Conservation (phyloP, 2,888 invertebrate species). For the Caenorhabditis japonica region DNA sequence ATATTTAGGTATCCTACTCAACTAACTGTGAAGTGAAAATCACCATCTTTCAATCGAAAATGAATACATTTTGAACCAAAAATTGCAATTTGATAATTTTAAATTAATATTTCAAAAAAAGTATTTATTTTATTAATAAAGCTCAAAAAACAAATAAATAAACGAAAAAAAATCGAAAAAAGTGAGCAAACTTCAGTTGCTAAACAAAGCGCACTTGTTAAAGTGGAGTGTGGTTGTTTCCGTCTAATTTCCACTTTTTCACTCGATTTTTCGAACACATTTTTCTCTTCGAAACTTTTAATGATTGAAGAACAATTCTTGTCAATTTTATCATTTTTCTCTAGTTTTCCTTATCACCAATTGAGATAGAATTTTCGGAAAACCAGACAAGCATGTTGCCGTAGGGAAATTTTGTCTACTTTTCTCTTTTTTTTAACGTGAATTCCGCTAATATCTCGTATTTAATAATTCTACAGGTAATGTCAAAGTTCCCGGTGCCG, state of each 20-base stretch:
- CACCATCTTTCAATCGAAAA: too few relatives aligned
- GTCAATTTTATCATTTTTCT: constrained; percentile 13
- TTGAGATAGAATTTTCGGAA: constrained; percentile 15
- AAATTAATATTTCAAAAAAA: too few relatives aligned
- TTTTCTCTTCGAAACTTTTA: constrained; percentile 23
- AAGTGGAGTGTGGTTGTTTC: constrained; percentile 40
- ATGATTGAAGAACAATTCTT: constrained; percentile 26
- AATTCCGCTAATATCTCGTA: too few relatives aligned
- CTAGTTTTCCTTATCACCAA: constrained; percentile 21
- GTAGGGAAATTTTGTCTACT: background rate
- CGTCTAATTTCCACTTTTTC: constrained; percentile 40
- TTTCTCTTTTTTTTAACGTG: background rate
- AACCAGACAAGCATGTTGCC: constrained; percentile 25
- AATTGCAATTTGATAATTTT: too few relatives aligned
- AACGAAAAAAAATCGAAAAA: constrained; percentile 4
- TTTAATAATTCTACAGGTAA: too few relatives aligned
- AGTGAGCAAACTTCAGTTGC: constrained; percentile 1
- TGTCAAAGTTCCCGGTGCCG: constrained; percentile 69
- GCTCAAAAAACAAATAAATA: constrained; percentile 10
- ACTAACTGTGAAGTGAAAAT: too few relatives aligned
- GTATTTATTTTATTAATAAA: too few relatives aligned
- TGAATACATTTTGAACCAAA: too few relatives aligned
- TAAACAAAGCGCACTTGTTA: constrained; percentile 29
- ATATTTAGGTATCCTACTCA: too few relatives aligned
- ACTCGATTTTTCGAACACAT: constrained; percentile 18